Conservation (phyloP, 1,140 invertebrate species). For the Trichomalopsis sarcophagae region DNA sequence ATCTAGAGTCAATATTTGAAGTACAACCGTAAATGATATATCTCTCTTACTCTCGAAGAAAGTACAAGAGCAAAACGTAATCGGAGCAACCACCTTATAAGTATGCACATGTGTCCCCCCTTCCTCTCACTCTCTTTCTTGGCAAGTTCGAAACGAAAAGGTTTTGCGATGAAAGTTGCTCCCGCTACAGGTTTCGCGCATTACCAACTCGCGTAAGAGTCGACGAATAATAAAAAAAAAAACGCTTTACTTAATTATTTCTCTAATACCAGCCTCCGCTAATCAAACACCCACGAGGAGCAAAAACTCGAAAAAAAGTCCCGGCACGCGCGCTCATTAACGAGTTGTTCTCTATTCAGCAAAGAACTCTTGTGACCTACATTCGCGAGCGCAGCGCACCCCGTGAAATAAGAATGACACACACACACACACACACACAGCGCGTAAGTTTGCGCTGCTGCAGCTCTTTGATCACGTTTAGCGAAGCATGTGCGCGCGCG, state of each 20-base stretch:
- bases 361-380: slow-evolving; percentile 47
- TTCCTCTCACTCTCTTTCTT: background rate
- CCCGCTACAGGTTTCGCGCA: background rate
- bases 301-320: background rate
- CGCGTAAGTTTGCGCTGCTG: slow-evolving; percentile 6
- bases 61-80: slow-evolving; percentile 9
- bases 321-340: slow-evolving; percentile 30
- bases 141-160: background rate
- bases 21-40: background rate
- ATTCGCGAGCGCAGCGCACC: slow-evolving; percentile 38
- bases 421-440: slow-evolving; percentile 29
- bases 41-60: background rate
- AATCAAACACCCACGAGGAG: background rate
- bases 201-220: background rate
- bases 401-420: slow-evolving; percentile 51
- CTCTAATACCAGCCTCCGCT: background rate
- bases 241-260: background rate
- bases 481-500: slow-evolving; percentile 31
- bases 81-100: slow-evolving; percentile 20
- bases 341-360: slow-evolving; percentile 41
- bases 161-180: slow-evolving; percentile 11
- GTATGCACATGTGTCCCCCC: background rate
- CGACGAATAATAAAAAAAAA: no score
- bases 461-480: slow-evolving; percentile 54
- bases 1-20: background rate